These are phyloP conservation scores for Chorisops tibialis DNA, from an alignment of 2,888 invertebrate species.

Conservation along the genomic window DNA sequence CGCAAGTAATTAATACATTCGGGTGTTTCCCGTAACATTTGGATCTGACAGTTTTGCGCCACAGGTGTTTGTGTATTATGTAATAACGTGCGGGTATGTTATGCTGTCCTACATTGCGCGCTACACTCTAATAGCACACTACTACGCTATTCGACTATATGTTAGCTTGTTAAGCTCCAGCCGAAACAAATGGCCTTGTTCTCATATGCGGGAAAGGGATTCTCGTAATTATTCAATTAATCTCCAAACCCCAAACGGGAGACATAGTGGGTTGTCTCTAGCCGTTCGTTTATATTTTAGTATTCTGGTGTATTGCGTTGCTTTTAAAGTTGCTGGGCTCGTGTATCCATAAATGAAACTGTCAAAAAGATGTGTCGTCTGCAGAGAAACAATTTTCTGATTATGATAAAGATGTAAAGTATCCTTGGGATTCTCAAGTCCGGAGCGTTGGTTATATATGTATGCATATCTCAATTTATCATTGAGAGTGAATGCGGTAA, in stretches of 20 bases:
- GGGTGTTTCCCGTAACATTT: conserved; percentile 36
- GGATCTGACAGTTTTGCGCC: conserved; percentile 45
- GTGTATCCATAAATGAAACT: conserved; percentile 23
- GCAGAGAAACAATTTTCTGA: conserved; percentile 28
- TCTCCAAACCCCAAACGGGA: conserved; percentile 29
- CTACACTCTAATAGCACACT: too few species aligned
- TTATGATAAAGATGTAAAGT: conserved; percentile 20
- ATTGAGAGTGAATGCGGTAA: not conserved
- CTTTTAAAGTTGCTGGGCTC: conserved; percentile 20
- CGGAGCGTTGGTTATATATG: conserved; percentile 7
- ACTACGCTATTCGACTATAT: too few species aligned
- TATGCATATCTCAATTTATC: not conserved
- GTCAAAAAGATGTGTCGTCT: conserved; percentile 30
- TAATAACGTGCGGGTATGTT: conserved; percentile 7
- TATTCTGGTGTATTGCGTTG: conserved; percentile 24
- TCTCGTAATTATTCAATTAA: conserved; percentile 40
- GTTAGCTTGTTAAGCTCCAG: conserved; percentile 12
- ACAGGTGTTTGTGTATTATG: conserved; percentile 47
- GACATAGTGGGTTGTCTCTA: conserved; percentile 29
- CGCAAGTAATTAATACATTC: conserved; percentile 45
- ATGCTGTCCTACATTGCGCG: not conserved
- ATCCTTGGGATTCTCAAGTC: conserved; percentile 3
- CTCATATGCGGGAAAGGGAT: conserved; percentile 34
- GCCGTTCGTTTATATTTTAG: not conserved
- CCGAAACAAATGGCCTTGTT: conserved; percentile 30